Base-by-base conservation (phyloP, 2,113 vertebrate species). In the Litocranius walleri region DNA sequence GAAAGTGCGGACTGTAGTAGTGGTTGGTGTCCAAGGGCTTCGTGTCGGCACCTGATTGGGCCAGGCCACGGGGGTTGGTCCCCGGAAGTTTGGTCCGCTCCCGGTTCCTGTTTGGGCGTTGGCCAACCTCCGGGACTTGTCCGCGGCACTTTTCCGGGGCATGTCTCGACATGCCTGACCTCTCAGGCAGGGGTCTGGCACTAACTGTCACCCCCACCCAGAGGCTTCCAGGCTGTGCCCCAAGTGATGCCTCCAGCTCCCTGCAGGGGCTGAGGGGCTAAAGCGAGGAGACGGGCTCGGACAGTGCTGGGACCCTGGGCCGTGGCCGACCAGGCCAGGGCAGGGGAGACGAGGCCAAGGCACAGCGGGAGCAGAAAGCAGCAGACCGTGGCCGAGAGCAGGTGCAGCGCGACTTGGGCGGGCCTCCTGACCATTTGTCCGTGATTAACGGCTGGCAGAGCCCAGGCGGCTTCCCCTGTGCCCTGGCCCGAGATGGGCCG, bases 311-410 rank as follows among this genome's bases (percentile, higher is more conserved):
- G 27, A 12, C 10, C 21, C 36, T 43, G 36, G 43, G 56, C 40
- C 7, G 0, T 0, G 25, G 40, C 10, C 40, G 7, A 10, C 3
- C 3, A 17, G n/a, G 33, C 62, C 77, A 40, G n/a, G 25, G 21
- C 13, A 17, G 15, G 29, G 12, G 13, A 3, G 36, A 10, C 0
- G 1, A 9, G 62, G 74, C 56, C 40, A 48, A 67, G 15, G 12
- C 33, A 2, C 4, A 2, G 5, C 11, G 0, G 40, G 30, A 6
- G 19, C 0, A 3, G 56, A 8, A 15, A 17, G 30, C 25, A 4
- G 9, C 14, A 5, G 74, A 27, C 23, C 10, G 25, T 6, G 7
- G 56, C 43, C 0, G 19, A 62, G 21, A 45, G 48, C 36, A 64
- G 36, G 36, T 5, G 33, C 36, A 21, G 0, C 52, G 1, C 0